Percentiles rank a stretch among this genome's conserved stretches.
Evolutionary conservation across 2,888 invertebrate species (phyloP).

Genomic region (Tetragnatha montana): DNA sequence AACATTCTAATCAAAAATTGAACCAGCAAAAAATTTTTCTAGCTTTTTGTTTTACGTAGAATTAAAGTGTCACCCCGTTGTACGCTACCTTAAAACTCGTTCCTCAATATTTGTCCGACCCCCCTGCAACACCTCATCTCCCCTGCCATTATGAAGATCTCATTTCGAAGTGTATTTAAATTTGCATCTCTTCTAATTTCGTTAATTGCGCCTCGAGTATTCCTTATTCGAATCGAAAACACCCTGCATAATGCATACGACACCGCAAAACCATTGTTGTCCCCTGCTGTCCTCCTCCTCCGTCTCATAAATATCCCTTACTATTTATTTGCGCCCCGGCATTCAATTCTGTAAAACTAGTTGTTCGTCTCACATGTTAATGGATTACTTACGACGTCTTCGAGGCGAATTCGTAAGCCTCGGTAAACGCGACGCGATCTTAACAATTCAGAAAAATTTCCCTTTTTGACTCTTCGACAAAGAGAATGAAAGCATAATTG

Average conservation of each 20-base stretch:
- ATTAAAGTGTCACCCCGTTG: too few relatives aligned
- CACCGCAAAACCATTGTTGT: constrained; percentile 17
- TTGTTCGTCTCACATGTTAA: constrained; percentile 29
- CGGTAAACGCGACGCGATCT: too few relatives aligned
- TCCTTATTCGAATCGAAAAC: background rate
- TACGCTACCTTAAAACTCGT: background rate
- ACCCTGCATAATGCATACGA: background rate
- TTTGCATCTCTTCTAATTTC: background rate
- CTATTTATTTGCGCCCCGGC: constrained; percentile 15
- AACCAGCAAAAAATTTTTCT: too few relatives aligned
- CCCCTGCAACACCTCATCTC: background rate
- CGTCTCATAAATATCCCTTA: constrained; percentile 13
- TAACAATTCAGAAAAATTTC: too few relatives aligned
- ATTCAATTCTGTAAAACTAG: constrained; percentile 19
- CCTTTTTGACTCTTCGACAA: too few relatives aligned
- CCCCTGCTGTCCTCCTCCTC: background rate
- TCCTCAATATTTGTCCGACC: background rate
- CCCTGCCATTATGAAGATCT: background rate
- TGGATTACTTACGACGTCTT: constrained; percentile 10
- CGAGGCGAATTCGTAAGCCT: background rate
- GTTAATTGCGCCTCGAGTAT: background rate
- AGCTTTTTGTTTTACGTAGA: too few relatives aligned
- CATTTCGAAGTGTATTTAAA: background rate
- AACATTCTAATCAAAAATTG: too few relatives aligned
- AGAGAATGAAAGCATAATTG: too few relatives aligned